These are phyloP conservation scores for Sclerurus mexicanus DNA, from an alignment of 2,113 vertebrate species.

Conservation along the genomic window DNA sequence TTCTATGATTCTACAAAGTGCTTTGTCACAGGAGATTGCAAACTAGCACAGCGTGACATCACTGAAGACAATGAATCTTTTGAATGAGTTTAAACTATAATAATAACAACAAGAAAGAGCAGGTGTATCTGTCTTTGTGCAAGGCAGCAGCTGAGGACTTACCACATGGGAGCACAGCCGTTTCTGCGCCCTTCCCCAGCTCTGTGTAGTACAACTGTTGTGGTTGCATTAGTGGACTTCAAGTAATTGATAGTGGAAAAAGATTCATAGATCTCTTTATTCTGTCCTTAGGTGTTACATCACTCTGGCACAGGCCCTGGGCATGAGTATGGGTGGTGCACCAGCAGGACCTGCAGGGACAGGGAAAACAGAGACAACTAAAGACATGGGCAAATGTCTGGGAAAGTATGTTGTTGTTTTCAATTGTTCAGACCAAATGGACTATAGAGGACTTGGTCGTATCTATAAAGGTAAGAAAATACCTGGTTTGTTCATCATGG, in stretches of 20 bases:
- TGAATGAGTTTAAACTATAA: neutral
- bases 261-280: neutral
- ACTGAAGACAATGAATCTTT: neutral
- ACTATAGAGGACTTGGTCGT: conserved; percentile 73
- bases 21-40: neutral
- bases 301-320: conserved; percentile 70
- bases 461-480: conserved; percentile 71
- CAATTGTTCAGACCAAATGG: conserved; percentile 77
- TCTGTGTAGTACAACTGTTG: neutral
- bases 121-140: neutral
- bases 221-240: neutral
- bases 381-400: conserved; percentile 75
- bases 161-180: neutral
- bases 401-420: conserved; percentile 76
- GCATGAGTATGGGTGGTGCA: conserved; percentile 75
- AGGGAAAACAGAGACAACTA: conserved; percentile 75
- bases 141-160: neutral
- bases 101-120: neutral
- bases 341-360: conserved; percentile 74
- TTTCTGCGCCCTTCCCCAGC: neutral
- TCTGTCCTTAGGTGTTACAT: conserved; percentile 67
- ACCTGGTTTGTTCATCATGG: neutral
- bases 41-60: neutral
- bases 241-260: neutral
- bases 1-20: neutral